Evolutionary conservation across 53 echinoderm and acorn worm species (phyloP), one percentile per base, ranked within the genome.

Genomic region (Luidia sarsii): DNA sequence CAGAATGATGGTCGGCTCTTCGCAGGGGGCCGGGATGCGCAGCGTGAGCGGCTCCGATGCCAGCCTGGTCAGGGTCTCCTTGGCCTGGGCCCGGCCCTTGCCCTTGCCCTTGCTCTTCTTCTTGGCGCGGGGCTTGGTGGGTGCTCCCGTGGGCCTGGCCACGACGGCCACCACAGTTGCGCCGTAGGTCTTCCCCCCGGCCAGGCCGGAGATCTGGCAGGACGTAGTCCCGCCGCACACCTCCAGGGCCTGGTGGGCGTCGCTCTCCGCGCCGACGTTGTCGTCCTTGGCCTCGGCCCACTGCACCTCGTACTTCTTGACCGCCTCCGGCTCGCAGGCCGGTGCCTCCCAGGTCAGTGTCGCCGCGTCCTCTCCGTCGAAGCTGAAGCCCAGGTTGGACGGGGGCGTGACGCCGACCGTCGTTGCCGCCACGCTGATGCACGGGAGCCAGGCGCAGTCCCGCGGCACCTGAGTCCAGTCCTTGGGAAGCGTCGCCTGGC

Each of bases 361-460:
- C 3, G 86, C 73, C 49, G 57, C 54, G 48, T 61, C 83, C 4
- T 54, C 54, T 0, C 37, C 50, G 24, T 59, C 39, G 36, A 75
- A 67, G 1, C 43, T 56, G 22, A 77, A 86, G 39, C 62, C 57
- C 18, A 92, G 63, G 39, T 75, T 82, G 7, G 62, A 56, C 0
- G 92, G 92, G n/a, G 92, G 92, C 19, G 56, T 29, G 16, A 82
- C 53, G 1, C 89, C 92, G 16, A 64, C 71, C 2, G 92, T 92
- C 8, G 86, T 85, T 39, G 71, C 64, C 31, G 62, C 65, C 7
- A 86, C 23, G 45, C 68, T 83, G 57, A 85, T 52, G 36, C 68
- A 86, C 0, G 89, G 89, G 48, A 92, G 50, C 92, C 92, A 92
- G 1, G 51, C 57, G 0, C 86, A 92, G 2, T 75, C 68, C 30